Conservation (phyloP, 2,113 vertebrate genomes). For the Lepus europaeus region DNA sequence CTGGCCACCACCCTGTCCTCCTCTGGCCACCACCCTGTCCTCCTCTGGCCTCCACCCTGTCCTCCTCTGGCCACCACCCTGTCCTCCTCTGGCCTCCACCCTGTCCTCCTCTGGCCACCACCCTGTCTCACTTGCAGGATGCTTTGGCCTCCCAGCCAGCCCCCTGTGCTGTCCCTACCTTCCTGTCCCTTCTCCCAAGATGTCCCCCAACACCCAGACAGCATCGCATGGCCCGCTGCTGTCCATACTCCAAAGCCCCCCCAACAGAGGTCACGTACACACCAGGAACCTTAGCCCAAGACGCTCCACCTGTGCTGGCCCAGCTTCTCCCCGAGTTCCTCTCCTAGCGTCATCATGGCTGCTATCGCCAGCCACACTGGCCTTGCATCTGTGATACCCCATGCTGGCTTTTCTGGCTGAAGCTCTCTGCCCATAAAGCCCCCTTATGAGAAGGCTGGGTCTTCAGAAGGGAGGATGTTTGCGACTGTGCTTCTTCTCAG, state of each 20-base stretch:
- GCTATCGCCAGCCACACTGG: fast-evolving
- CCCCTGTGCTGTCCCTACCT: no score
- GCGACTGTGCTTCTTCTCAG: background rate
- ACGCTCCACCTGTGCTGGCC: fast-evolving
- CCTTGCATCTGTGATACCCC: no score
- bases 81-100: no score
- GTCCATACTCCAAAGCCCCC: fast-evolving
- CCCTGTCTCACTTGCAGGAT: no score
- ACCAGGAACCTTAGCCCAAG: no score
- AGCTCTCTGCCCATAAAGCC: background rate
- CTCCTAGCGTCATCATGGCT: no score
- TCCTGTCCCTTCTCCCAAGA: background rate
- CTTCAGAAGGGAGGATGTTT: background rate
- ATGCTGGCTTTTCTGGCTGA: background rate
- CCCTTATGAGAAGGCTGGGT: background rate
- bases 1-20: background rate
- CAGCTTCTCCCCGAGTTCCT: fast-evolving
- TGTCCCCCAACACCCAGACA: no score
- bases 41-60: background rate
- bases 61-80: no score
- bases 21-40: fast-evolving
- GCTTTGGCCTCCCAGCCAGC: no score
- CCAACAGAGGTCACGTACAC: fast-evolving
- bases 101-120: no score
- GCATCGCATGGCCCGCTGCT: fast-evolving